Evolutionary conservation across 1,140 invertebrate species (phyloP).

Genomic region (Cyphomyrmex costatus): DNA sequence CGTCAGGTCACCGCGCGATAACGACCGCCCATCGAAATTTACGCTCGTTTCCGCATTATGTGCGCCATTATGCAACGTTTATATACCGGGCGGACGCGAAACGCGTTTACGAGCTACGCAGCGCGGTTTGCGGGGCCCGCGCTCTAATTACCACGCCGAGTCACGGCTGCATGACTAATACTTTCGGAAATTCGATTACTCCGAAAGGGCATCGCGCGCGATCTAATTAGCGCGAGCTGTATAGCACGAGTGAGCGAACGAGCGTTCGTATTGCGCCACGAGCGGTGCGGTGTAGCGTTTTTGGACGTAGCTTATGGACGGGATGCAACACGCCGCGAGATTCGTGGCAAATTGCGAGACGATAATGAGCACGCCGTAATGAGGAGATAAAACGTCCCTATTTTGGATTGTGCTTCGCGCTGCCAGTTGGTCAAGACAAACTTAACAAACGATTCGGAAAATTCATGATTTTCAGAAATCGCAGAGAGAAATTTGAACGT

Average conservation of each 20-base stretch:
- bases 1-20: slow-evolving; percentile 33
- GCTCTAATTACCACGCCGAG: slow-evolving; percentile 54
- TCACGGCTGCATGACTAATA: slow-evolving; percentile 58
- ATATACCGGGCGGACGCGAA: slow-evolving; percentile 48
- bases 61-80: slow-evolving; percentile 50
- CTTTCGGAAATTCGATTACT: slow-evolving; percentile 62
- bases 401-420: background rate
- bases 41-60: slow-evolving; percentile 43
- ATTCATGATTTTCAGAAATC: background rate
- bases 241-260: background rate
- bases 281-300: slow-evolving; percentile 1
- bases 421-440: background rate
- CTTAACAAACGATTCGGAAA: background rate
- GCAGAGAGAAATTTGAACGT: background rate
- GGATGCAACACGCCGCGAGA: background rate
- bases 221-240: slow-evolving; percentile 50
- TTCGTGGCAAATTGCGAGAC: slow-evolving; percentile 31
- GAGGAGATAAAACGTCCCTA: slow-evolving; percentile 2
- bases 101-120: slow-evolving; percentile 13
- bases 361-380: slow-evolving; percentile 25
- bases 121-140: slow-evolving; percentile 10
- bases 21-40: slow-evolving; percentile 49
- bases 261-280: background rate
- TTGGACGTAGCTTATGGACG: slow-evolving; percentile 1
- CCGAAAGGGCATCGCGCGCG: slow-evolving; percentile 32